A percentile compares a stretch with the other conserved stretches of the same genome.
phyloP scores from a whole-genome alignment of 2,888 invertebrate genomes.

The Drosophila demipolita region DNA sequence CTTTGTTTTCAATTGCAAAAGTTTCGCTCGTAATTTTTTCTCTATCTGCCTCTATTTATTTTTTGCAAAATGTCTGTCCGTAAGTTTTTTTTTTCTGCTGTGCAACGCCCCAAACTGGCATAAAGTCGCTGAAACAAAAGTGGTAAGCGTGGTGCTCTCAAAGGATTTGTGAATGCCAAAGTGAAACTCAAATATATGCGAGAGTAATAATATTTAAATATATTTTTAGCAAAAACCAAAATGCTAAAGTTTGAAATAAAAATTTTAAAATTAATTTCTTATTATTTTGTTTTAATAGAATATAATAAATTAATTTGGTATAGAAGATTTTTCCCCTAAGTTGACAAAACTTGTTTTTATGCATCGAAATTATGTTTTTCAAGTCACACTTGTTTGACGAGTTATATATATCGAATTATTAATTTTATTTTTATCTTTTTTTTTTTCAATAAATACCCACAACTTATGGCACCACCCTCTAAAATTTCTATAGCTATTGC shows the following conservation, averaged over 20 bases:
- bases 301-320: background rate
- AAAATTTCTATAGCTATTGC: constrained; percentile 20
- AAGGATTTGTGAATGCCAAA: background rate
- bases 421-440: background rate
- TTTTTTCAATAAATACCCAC: too few relatives aligned
- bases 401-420: background rate
- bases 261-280: too few relatives aligned
- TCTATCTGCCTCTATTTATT: constrained; percentile 10
- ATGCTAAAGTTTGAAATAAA: background rate
- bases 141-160: constrained; percentile 15
- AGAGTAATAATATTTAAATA: background rate
- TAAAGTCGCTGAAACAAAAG: constrained; percentile 24
- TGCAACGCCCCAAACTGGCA: constrained; percentile 11
- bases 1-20: constrained; percentile 73
- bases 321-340: background rate
- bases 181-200: background rate
- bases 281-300: too few relatives aligned
- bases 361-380: background rate
- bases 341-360: background rate
- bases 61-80: constrained; percentile 27
- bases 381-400: background rate
- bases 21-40: constrained; percentile 50
- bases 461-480: constrained; percentile 18
- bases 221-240: background rate
- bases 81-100: constrained; percentile 2